Evolutionary conservation across 2,113 vertebrate genomes (phyloP).

Genomic region (Psilopsiagon aurifrons): DNA sequence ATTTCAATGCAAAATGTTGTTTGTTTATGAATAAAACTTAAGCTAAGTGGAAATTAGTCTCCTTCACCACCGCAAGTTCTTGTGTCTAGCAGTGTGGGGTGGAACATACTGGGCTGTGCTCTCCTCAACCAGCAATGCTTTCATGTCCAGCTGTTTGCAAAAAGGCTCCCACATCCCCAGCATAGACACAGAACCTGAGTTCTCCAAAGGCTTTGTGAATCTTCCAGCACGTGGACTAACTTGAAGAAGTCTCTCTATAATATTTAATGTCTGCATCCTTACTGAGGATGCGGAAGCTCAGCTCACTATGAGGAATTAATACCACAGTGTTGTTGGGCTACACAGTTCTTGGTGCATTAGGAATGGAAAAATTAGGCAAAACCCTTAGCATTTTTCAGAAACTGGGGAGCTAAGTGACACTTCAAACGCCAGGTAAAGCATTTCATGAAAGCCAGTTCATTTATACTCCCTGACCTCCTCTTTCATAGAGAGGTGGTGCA

Average conservation of each 20-base stretch:
- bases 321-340: neutral
- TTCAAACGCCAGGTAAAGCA: neutral
- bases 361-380: neutral
- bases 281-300: neutral
- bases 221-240: neutral
- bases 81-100: neutral
- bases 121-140: neutral
- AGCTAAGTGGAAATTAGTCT: neutral
- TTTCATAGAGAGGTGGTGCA: accelerated
- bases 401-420: neutral
- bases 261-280: accelerated
- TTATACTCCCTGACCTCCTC: neutral
- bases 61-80: neutral
- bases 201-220: neutral
- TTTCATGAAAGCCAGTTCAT: neutral
- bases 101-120: neutral
- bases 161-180: accelerated
- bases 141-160: neutral
- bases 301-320: neutral
- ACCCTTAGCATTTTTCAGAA: neutral
- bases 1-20: neutral
- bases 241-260: no score
- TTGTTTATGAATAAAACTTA: neutral
- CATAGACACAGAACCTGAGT: neutral
- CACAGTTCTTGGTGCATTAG: neutral